A percentile compares a stretch with the other conserved stretches of the same genome.
Evolutionary conservation across 2,888 invertebrate species (phyloP).

Genomic region (Scaptomyza polygonia): DNA sequence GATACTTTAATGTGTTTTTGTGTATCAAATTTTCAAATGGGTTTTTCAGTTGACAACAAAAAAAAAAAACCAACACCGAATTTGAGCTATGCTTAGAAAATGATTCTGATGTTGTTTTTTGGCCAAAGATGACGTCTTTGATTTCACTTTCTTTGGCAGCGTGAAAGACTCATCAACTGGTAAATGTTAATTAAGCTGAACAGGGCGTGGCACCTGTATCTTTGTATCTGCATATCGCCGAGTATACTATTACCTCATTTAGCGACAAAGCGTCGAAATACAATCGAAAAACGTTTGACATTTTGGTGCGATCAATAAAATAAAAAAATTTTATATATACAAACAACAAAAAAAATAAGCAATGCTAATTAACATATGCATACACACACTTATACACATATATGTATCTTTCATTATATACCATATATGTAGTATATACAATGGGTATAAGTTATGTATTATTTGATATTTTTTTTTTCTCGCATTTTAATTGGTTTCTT

Average conservation of each 20-base stretch:
- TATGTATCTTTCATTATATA: slow-evolving; percentile 46
- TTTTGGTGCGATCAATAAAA: slow-evolving; percentile 77
- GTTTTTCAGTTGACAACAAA: background rate
- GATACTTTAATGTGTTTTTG: slow-evolving; percentile 17
- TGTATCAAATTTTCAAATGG: slow-evolving; percentile 14
- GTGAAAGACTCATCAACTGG: slow-evolving; percentile 58
- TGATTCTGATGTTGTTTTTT: background rate
- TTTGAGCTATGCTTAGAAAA: background rate
- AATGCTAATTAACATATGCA: slow-evolving; percentile 77
- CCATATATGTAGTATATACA: slow-evolving; percentile 30
- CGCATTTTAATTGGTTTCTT: slow-evolving; percentile 75
- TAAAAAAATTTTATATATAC: slow-evolving; percentile 31
- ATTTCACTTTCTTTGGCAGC: slow-evolving; percentile 56
- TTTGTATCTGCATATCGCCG: slow-evolving; percentile 15
- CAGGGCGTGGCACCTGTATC: slow-evolving; percentile 51
- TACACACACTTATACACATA: slow-evolving; percentile 31
- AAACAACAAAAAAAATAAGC: slow-evolving; percentile 62
- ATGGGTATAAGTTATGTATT: slow-evolving; percentile 16
- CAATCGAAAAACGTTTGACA: slow-evolving; percentile 76
- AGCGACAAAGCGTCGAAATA: slow-evolving; percentile 34
- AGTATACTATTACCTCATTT: slow-evolving; percentile 75
- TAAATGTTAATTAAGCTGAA: slow-evolving; percentile 64
- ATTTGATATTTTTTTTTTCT: slow-evolving; percentile 39
- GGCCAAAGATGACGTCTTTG: slow-evolving; percentile 41
- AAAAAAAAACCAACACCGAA: background rate